These are phyloP conservation scores for Tyrannus savana DNA, from an alignment of 2,113 vertebrate genomes.

Conservation along the genomic window DNA sequence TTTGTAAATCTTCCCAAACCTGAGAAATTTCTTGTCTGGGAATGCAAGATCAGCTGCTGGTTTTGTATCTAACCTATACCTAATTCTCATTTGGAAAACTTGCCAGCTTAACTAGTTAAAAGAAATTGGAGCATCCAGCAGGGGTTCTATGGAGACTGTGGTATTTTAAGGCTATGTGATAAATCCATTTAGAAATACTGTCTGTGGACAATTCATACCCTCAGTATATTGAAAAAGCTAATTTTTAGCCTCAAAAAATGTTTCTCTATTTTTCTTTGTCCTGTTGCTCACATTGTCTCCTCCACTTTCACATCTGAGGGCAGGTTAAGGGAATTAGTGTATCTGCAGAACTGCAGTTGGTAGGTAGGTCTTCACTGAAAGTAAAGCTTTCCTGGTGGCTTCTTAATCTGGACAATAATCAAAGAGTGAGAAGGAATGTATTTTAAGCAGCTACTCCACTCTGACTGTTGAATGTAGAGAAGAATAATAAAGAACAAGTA, in stretches of 20 bases:
- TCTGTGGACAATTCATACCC: neutral
- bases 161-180: neutral
- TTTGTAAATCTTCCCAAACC: neutral
- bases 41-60: neutral
- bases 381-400: neutral
- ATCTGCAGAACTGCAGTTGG: neutral
- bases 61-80: neutral
- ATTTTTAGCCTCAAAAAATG: neutral
- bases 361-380: neutral
- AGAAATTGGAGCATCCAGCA: neutral
- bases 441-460: neutral
- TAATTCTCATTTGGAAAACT: neutral
- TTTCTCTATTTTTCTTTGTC: neutral
- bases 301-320: neutral
- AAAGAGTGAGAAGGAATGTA: neutral
- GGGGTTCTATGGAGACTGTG: neutral
- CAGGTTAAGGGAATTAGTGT: neutral
- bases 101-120: neutral
- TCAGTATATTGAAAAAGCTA: neutral
- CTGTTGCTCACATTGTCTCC: neutral
- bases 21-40: neutral
- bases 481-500: neutral
- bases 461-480: neutral
- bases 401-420: neutral
- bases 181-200: neutral